Percentiles rank a stretch among this genome's conserved stretches.
Evolutionary conservation across 2,797 vertebrate genomes (phyloP).

Genomic region (Scyliorhinus canicula): DNA sequence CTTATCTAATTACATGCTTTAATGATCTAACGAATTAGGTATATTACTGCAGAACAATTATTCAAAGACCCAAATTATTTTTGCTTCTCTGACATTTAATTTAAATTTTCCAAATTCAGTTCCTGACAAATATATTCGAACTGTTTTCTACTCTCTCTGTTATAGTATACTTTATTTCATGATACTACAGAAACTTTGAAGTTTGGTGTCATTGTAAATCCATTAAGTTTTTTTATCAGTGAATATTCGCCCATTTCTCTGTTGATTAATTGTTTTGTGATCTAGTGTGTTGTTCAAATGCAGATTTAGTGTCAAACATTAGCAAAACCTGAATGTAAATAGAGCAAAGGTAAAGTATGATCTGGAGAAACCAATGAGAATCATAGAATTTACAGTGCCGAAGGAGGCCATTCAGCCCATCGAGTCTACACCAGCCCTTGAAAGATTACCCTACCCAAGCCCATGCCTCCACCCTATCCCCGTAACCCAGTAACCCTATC

Average conservation of each 20-base stretch:
- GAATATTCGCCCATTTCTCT: neutral
- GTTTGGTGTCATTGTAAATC: neutral
- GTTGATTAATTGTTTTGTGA: neutral
- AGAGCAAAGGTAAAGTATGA: neutral
- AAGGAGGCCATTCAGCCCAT: no score
- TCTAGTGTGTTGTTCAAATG: neutral
- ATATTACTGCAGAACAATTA: neutral
- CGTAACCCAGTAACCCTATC: no score
- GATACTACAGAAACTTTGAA: neutral
- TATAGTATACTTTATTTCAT: neutral
- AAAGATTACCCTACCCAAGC: no score
- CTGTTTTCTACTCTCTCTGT: neutral
- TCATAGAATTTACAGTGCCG: no score
- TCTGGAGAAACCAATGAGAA: neutral
- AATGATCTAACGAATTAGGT: neutral
- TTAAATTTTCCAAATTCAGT: neutral
- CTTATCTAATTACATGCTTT: neutral
- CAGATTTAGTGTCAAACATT: neutral
- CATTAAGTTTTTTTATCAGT: neutral
- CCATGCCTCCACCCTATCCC: no score
- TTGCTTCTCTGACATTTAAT: neutral
- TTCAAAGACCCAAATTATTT: neutral
- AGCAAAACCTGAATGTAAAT: neutral
- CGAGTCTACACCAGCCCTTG: no score
- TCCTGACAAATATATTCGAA: neutral